These are phyloP conservation scores for Calliphora vicina DNA, from an alignment of 1,140 invertebrate species.

Conservation along the genomic window DNA sequence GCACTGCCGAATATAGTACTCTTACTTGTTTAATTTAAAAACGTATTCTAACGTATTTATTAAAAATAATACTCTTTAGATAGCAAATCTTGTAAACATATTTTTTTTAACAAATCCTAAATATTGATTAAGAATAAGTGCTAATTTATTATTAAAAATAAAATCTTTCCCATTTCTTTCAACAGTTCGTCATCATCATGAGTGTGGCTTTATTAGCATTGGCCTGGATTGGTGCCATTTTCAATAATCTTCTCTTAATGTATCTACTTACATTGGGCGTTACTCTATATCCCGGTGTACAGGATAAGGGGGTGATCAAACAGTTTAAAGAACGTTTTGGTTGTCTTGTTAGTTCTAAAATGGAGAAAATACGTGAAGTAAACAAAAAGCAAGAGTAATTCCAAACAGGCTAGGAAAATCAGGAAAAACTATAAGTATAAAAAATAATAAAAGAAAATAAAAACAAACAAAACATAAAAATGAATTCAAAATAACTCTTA, in stretches of 20 bases:
- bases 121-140: no score
- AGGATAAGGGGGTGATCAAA: constrained; percentile 60
- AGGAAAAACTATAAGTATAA: neutral
- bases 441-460: neutral
- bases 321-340: constrained; percentile 41
- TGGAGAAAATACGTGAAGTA: constrained; percentile 35
- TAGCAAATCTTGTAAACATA: no score
- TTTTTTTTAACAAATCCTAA: no score
- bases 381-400: constrained; percentile 30
- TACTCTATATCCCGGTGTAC: constrained; percentile 68
- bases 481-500: neutral
- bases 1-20: no score
- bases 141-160: no score
- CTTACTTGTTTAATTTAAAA: no score
- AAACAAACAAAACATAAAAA: neutral
- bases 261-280: constrained; percentile 70
- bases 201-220: constrained; percentile 71
- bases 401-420: neutral
- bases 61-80: no score
- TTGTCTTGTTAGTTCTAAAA: constrained; percentile 36
- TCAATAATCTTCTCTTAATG: constrained; percentile 83
- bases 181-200: constrained; percentile 77
- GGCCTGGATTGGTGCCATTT: constrained; percentile 80
- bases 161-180: neutral
- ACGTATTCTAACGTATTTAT: no score